These are phyloP conservation scores for Ephialtes manifestator DNA, from an alignment of 2,888 invertebrate species.

Conservation along the genomic window DNA sequence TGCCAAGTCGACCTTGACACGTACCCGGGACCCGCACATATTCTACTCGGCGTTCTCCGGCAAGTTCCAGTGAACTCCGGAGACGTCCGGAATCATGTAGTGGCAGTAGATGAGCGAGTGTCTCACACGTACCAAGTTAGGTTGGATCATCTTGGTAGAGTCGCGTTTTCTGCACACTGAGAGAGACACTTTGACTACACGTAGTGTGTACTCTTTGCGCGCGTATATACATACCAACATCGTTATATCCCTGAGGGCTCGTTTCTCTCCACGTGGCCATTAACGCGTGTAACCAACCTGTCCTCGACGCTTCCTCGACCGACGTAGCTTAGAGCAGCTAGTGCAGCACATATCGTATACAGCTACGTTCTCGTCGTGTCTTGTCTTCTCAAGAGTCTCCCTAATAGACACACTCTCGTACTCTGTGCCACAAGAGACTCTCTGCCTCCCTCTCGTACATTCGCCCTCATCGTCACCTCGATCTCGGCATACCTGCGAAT, in stretches of 20 bases:
- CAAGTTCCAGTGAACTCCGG: constrained; percentile 33
- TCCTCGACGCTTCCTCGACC: constrained; percentile 40
- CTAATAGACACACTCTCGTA: constrained; percentile 49
- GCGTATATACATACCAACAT: constrained; percentile 16
- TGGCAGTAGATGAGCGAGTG: not conserved
- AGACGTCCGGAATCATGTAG: constrained; percentile 17
- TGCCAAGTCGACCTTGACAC: constrained; percentile 38
- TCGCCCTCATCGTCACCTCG: constrained; percentile 27
- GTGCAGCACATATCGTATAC: not conserved
- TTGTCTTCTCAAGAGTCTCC: constrained; percentile 34
- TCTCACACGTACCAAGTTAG: not conserved
- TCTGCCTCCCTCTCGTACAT: not conserved
- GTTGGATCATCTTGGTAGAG: not conserved
- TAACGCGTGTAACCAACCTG: constrained; percentile 43
- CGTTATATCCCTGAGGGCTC: constrained; percentile 38
- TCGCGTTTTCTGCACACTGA: not conserved
- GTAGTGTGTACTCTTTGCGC: not conserved
- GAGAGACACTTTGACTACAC: constrained; percentile 13
- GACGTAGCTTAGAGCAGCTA: not conserved
- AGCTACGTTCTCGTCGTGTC: constrained; percentile 31
- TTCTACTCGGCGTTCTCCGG: constrained; percentile 22
- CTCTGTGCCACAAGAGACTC: not conserved
- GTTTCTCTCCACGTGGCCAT: constrained; percentile 43
- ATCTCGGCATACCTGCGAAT: not conserved
- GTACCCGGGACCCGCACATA: not conserved